phyloP scores from a whole-genome alignment of 2,113 vertebrate species.

The Phyllostomus hastatus region DNA sequence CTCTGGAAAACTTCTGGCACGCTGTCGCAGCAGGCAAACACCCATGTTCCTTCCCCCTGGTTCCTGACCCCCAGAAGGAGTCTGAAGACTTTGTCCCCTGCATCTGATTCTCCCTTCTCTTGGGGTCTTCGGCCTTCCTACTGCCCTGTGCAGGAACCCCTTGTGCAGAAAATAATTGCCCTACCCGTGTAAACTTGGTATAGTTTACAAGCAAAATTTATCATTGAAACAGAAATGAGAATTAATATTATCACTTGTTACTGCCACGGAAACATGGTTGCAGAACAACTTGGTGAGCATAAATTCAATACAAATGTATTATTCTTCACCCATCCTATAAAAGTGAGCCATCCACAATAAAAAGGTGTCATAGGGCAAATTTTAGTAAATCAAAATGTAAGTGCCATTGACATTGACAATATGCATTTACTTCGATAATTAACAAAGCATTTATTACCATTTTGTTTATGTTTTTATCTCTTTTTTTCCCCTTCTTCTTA shows the following conservation, averaged over 20 bases:
- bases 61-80: neutral
- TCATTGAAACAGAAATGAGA: neutral
- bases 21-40: neutral
- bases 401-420: neutral
- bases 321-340: neutral
- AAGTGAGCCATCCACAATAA: neutral
- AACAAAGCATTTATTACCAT: neutral
- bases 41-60: neutral
- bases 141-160: neutral
- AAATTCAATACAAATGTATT: neutral
- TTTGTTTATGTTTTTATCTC: too few species aligned
- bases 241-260: neutral
- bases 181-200: neutral
- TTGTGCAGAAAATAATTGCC: neutral
- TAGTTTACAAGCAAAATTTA: neutral
- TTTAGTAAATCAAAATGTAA: constrained; percentile 14
- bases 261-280: neutral
- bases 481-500: too few species aligned
- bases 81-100: neutral
- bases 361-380: neutral
- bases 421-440: neutral
- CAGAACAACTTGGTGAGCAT: neutral
- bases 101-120: neutral
- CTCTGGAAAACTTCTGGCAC: neutral
- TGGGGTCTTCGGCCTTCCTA: neutral